phyloP scores from a whole-genome alignment of 2,113 vertebrate genomes.

The Calonectris borealis region DNA sequence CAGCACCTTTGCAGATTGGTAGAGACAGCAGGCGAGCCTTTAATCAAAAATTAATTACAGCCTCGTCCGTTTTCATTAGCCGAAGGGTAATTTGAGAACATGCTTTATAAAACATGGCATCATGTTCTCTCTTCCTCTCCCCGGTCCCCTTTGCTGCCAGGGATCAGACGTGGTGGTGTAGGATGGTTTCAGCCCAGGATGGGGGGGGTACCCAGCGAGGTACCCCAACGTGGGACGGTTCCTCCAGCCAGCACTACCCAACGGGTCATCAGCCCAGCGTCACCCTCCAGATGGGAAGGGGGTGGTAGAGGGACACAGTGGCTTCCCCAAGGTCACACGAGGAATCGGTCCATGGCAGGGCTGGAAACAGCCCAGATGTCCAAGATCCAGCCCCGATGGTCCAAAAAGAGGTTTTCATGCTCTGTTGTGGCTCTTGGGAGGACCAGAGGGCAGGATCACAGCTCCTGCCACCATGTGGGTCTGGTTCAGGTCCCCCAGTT shows the following conservation, averaged over 20 bases:
- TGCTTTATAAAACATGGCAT: not conserved
- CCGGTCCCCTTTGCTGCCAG: not conserved
- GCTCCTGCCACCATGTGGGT: rapidly evolving
- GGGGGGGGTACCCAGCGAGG: not conserved
- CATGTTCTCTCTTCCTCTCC: not conserved
- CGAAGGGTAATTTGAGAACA: slow-evolving; percentile 3
- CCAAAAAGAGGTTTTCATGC: not conserved
- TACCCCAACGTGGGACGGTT: rapidly evolving
- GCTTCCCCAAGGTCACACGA: not conserved
- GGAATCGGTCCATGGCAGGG: not conserved
- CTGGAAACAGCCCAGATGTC: not conserved
- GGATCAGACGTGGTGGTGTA: not conserved
- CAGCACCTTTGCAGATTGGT: not conserved
- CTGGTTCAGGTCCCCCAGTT: not conserved
- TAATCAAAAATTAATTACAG: slow-evolving; percentile 47
- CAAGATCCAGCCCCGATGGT: not conserved
- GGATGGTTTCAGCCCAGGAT: not conserved
- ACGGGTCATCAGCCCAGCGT: not conserved
- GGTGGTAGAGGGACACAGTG: not conserved
- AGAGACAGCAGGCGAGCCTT: slow-evolving; percentile 17
- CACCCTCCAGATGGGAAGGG: not conserved
- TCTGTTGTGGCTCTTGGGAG: not conserved
- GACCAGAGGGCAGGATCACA: not conserved
- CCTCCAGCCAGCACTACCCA: not conserved
- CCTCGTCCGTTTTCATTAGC: slow-evolving; percentile 32